phyloP scores from a whole-genome alignment of 1,140 invertebrate genomes.

The Drosophila busckii region DNA sequence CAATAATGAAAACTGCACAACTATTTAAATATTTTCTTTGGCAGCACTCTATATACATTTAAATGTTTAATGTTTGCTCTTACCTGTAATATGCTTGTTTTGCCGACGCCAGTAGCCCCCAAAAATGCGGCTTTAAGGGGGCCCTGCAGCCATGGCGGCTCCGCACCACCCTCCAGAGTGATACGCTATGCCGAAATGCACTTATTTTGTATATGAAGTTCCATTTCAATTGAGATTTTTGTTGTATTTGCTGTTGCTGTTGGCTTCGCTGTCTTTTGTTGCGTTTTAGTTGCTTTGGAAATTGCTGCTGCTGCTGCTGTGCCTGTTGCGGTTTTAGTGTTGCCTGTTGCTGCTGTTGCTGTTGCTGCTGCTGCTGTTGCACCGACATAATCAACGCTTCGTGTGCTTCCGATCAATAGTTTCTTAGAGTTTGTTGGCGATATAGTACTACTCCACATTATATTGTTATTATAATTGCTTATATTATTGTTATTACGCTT shows the following conservation, averaged over 20 bases:
- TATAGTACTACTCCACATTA: constrained; percentile 78
- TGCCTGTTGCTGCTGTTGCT: constrained; percentile 27
- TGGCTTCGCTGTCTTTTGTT: constrained; percentile 30
- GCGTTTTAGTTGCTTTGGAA: constrained; percentile 19
- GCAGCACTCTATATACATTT: no score
- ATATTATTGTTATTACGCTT: constrained; percentile 55
- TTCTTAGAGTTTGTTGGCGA: constrained; percentile 78
- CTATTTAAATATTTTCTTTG: no score
- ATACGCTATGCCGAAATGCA: constrained; percentile 79
- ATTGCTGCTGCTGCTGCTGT: constrained; percentile 30
- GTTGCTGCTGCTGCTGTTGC: constrained; percentile 60
- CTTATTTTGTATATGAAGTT: constrained; percentile 78
- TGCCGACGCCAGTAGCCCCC: constrained; percentile 88
- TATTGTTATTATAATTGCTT: constrained; percentile 72
- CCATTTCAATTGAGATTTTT: constrained; percentile 78
- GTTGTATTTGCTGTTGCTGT: constrained; percentile 49
- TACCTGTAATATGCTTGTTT: constrained; percentile 90
- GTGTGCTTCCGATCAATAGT: constrained; percentile 74
- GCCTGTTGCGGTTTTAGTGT: no score
- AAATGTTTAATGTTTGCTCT: constrained; percentile 22
- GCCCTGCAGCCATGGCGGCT: constrained; percentile 81
- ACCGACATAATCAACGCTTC: constrained; percentile 79
- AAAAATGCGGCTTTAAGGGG: constrained; percentile 88
- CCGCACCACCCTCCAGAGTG: constrained; percentile 79
- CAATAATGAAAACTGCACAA: no score